These are phyloP conservation scores for Aproaerema taeniolella DNA, from an alignment of 2,888 invertebrate species.

Conservation along the genomic window DNA sequence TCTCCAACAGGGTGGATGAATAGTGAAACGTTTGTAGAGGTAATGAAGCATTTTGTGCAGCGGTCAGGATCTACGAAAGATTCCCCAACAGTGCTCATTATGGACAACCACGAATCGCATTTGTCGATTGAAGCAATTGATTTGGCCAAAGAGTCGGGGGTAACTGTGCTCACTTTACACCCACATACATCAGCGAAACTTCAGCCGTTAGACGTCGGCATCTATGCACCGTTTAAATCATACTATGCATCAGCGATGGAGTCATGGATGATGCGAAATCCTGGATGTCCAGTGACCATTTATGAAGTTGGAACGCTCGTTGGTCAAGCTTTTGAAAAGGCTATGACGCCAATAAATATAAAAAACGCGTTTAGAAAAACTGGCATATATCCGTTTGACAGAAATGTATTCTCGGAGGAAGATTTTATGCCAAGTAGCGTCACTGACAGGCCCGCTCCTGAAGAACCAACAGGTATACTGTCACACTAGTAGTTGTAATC, in stretches of 20 bases:
- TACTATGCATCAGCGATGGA: conserved; percentile 23
- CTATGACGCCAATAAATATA: conserved; percentile 30
- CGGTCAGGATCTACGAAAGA: conserved; percentile 26
- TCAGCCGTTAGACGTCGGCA: conserved; percentile 36
- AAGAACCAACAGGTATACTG: too few relatives aligned
- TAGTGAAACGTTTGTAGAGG: conserved; percentile 25
- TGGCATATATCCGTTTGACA: conserved; percentile 36
- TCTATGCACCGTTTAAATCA: conserved; percentile 27
- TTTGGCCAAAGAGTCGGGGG: conserved; percentile 38
- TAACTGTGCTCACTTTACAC: conserved; percentile 39
- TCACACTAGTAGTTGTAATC: too few relatives aligned
- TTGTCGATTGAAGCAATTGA: conserved; percentile 28
- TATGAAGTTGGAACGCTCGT: conserved; percentile 32
- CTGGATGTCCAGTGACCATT: conserved; percentile 35
- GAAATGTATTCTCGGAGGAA: conserved; percentile 30
- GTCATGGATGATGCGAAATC: conserved; percentile 35
- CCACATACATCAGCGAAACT: conserved; percentile 28
- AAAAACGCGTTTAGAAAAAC: conserved; percentile 27
- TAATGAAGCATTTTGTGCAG: conserved; percentile 32
- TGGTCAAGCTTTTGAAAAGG: conserved; percentile 25
- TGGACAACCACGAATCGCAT: conserved; percentile 35
- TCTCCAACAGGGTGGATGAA: conserved; percentile 37
- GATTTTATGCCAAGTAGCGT: conserved; percentile 26
- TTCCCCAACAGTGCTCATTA: conserved; percentile 27
- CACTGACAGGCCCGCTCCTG: conserved; percentile 19